Percentiles rank a stretch among this genome's conserved stretches.
These are phyloP conservation scores for Psilopsiagon aurifrons DNA, from an alignment of 2,113 vertebrate species.

Conservation along the genomic window DNA sequence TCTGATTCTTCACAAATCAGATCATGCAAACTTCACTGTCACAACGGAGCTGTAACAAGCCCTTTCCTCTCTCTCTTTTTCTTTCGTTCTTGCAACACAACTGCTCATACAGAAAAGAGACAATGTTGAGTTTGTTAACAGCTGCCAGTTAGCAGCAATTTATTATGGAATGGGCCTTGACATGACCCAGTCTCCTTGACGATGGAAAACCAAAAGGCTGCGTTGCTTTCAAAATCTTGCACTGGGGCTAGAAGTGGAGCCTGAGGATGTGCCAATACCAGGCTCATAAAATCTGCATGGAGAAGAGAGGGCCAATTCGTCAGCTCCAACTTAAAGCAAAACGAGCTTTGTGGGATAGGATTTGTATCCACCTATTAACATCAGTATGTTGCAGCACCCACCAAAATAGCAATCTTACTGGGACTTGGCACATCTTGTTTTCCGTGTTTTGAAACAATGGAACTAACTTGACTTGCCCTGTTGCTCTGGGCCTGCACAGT, in stretches of 20 bases:
- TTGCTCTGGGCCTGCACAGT: background rate
- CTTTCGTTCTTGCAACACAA: constrained; percentile 38
- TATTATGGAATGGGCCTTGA: constrained; percentile 22
- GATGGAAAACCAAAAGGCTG: constrained; percentile 6
- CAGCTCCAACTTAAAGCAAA: background rate
- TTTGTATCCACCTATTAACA: background rate
- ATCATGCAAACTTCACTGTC: constrained; percentile 14
- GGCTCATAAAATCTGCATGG: background rate
- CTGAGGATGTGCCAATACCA: constrained; percentile 9
- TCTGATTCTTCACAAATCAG: constrained; percentile 14
- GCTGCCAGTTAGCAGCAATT: constrained; percentile 38
- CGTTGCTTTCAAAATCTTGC: constrained; percentile 48
- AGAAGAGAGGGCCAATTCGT: background rate
- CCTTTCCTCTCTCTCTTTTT: constrained; percentile 34
- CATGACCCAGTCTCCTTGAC: constrained; percentile 4
- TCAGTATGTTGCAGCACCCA: background rate
- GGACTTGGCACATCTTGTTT: background rate
- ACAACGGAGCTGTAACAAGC: background rate
- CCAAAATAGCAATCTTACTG: background rate
- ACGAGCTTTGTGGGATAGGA: background rate
- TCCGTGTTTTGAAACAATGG: background rate
- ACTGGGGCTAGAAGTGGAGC: background rate
- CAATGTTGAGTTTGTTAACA: constrained; percentile 55
- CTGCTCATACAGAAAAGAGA: constrained; percentile 53
- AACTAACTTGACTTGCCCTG: background rate